phyloP scores from a whole-genome alignment of 2,113 vertebrate genomes.

The Sclerurus mexicanus region DNA sequence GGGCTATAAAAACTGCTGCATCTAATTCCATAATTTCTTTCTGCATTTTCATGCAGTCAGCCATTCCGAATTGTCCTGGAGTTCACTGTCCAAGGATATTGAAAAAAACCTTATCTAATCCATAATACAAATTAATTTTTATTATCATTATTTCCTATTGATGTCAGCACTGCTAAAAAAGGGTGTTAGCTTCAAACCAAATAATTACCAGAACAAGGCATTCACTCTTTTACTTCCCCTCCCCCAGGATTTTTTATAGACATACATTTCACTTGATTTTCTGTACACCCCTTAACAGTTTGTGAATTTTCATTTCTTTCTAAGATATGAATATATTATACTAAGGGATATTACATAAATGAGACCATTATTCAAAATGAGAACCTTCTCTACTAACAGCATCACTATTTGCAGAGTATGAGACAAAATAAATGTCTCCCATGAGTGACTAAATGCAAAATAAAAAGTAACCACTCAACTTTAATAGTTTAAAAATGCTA shows the following conservation, averaged over 20 bases:
- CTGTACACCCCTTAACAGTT: conserved; percentile 51
- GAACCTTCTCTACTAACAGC: conserved; percentile 72
- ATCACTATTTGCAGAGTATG: conserved; percentile 75
- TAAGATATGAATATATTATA: conserved; percentile 71
- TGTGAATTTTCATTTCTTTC: conserved; percentile 59
- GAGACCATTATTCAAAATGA: conserved; percentile 77
- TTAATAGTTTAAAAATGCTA: conserved; percentile 84
- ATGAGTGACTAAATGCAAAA: conserved; percentile 84
- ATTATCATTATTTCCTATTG: not conserved
- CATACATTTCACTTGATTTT: conserved; percentile 37
- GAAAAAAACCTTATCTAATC: not conserved
- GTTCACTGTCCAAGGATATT: conserved; percentile 38
- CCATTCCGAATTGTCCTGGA: conserved; percentile 52
- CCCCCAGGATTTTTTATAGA: conserved; percentile 21
- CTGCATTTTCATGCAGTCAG: conserved; percentile 49
- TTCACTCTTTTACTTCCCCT: not conserved
- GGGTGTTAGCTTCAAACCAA: not conserved
- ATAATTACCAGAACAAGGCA: not conserved
- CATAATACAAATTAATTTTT: not conserved
- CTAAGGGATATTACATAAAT: conserved; percentile 75
- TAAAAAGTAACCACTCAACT: conserved; percentile 85
- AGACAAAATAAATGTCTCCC: conserved; percentile 83
- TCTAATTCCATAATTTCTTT: conserved; percentile 56
- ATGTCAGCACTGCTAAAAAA: not conserved
- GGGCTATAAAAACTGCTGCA: conserved; percentile 44